Percentiles rank a stretch among this genome's conserved stretches.
Conservation (phyloP, 2,797 vertebrate species). For the Propithecus deckenii region DNA sequence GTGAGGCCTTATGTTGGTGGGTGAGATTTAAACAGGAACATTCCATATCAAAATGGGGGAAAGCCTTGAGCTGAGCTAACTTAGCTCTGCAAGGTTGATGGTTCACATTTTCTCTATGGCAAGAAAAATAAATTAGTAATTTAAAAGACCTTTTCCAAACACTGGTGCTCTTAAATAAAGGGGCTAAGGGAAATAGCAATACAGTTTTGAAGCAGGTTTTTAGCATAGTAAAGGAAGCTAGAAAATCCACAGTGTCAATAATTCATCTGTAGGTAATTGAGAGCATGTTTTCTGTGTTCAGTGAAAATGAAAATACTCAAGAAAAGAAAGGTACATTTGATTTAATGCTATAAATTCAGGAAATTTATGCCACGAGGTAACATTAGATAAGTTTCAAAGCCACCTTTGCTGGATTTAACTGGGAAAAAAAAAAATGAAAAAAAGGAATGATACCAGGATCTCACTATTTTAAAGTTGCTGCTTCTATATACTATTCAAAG, state of each 20-base stretch:
- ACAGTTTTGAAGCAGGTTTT: not conserved
- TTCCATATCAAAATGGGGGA: not conserved
- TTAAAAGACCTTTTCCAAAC: not conserved
- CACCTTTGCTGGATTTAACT: slow-evolving; percentile 61
- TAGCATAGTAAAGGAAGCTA: not conserved
- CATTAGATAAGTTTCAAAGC: not conserved
- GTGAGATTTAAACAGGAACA: not conserved
- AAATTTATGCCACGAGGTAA: not conserved
- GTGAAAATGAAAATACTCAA: slow-evolving; percentile 1
- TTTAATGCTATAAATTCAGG: not conserved
- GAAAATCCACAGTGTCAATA: not conserved
- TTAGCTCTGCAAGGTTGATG: not conserved
- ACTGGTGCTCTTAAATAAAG: not conserved
- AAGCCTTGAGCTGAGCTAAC: not conserved
- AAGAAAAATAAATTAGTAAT: not conserved
- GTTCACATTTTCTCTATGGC: not conserved
- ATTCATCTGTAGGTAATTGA: not conserved
- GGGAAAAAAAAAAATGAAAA: not conserved
- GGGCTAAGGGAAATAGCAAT: not conserved
- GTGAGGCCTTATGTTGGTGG: not conserved
- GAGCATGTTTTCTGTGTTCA: not conserved
- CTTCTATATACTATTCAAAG: slow-evolving; percentile 41
- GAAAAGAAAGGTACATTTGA: not conserved
- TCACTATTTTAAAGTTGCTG: slow-evolving; percentile 53
- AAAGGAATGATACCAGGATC: slow-evolving; percentile 41